A percentile compares a stretch with the other conserved stretches of the same genome.
Evolutionary conservation across 2,888 invertebrate species (phyloP).

Genomic region (Drosophila recens): DNA sequence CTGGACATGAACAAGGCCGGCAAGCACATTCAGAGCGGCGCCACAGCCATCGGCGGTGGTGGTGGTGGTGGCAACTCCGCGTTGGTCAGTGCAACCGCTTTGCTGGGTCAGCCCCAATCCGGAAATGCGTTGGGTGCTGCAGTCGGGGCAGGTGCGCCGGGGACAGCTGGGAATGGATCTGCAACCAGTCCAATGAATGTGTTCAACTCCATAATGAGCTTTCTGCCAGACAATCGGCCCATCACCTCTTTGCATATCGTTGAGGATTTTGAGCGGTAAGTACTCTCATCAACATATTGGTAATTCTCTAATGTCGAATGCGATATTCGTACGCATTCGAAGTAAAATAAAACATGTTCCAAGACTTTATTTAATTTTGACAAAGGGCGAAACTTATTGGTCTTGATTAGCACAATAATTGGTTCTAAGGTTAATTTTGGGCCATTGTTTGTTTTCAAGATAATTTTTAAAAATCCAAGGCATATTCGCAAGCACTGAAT

Average conservation of each 20-base stretch:
- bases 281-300: background rate
- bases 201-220: conserved; percentile 85
- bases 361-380: too few species aligned
- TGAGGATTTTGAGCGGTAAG: conserved; percentile 88
- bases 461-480: too few species aligned
- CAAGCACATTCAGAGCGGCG: conserved; percentile 81
- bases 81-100: conserved; percentile 34
- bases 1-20: conserved; percentile 82
- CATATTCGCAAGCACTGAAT: too few species aligned
- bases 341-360: too few species aligned
- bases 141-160: conserved; percentile 19
- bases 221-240: conserved; percentile 94
- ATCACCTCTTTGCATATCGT: conserved; percentile 92
- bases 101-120: conserved; percentile 53
- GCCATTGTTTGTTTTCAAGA: too few species aligned
- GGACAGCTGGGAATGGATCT: conserved; percentile 17
- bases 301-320: too few species aligned
- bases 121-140: conserved; percentile 13
- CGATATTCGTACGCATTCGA: too few species aligned
- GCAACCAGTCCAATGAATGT: conserved; percentile 81
- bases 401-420: too few species aligned
- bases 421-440: too few species aligned
- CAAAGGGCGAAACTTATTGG: too few species aligned
- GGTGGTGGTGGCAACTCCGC: conserved; percentile 18
- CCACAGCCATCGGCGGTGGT: conserved; percentile 13